Evolutionary conservation across 2,797 vertebrate species (phyloP).

Genomic region (Liasis olivaceus): DNA sequence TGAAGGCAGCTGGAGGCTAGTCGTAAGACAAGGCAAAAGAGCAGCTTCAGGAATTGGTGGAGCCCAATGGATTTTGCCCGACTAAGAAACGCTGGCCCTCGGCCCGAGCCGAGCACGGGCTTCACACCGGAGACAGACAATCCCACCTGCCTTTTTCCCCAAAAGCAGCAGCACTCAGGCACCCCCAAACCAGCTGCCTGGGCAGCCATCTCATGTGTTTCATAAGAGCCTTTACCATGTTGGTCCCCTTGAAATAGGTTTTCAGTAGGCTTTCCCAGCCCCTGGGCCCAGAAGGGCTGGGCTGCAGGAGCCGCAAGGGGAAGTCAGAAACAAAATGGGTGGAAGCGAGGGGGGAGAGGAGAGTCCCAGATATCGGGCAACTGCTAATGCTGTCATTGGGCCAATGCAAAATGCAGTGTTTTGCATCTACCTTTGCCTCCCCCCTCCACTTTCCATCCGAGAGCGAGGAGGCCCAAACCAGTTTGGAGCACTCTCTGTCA

Average conservation of each 20-base stretch:
- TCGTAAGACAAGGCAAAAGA: background rate
- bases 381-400: background rate
- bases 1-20: background rate
- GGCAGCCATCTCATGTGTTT: too few species aligned
- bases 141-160: background rate
- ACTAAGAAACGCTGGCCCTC: background rate
- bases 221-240: background rate
- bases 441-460: background rate
- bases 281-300: background rate
- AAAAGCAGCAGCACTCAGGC: background rate
- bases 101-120: background rate
- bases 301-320: background rate
- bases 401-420: too few species aligned
- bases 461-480: background rate
- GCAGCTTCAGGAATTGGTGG: background rate
- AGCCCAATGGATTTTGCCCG: background rate
- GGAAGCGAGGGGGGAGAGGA: background rate
- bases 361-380: background rate
- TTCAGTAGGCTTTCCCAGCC: background rate
- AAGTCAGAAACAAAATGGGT: background rate
- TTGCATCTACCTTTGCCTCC: fast-evolving
- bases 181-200: too few species aligned
- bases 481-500: background rate
- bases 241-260: too few species aligned
- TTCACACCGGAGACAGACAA: background rate